phyloP scores from a whole-genome alignment of 2,888 invertebrate genomes.

The Brassicogethes aeneus region DNA sequence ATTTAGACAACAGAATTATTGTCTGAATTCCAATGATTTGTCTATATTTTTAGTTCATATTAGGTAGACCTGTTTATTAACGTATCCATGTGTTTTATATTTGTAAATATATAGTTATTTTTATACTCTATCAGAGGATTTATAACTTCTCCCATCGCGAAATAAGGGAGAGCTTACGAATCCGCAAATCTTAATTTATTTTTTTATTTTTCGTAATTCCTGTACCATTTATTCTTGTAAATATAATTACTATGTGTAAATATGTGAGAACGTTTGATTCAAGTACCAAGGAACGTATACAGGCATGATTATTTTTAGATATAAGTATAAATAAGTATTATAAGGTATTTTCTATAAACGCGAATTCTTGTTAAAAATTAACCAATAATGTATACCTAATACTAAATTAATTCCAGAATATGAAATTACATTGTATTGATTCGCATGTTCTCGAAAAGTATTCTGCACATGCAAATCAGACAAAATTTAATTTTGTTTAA shows the following conservation, averaged over 20 bases:
- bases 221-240: constrained; percentile 28
- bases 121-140: not conserved
- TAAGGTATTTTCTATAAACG: constrained; percentile 30
- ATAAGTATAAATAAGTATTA: constrained; percentile 20
- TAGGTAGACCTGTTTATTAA: too few species aligned
- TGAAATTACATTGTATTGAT: constrained; percentile 15
- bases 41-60: too few species aligned
- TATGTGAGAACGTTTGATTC: constrained; percentile 13
- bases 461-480: constrained; percentile 18
- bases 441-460: constrained; percentile 11
- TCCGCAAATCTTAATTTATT: constrained; percentile 15
- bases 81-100: not conserved
- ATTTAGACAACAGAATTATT: too few species aligned
- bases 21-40: too few species aligned
- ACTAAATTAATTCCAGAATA: constrained; percentile 11
- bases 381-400: constrained; percentile 13
- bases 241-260: constrained; percentile 16
- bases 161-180: too few species aligned
- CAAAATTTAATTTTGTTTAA: constrained; percentile 17
- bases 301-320: constrained; percentile 37
- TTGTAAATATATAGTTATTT: constrained; percentile 6
- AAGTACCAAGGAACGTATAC: constrained; percentile 35
- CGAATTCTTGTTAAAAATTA: constrained; percentile 20
- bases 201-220: constrained; percentile 23
- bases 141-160: constrained; percentile 5